Evolutionary conservation across 2,888 invertebrate genomes (phyloP).

Genomic region (Pteria penguin): DNA sequence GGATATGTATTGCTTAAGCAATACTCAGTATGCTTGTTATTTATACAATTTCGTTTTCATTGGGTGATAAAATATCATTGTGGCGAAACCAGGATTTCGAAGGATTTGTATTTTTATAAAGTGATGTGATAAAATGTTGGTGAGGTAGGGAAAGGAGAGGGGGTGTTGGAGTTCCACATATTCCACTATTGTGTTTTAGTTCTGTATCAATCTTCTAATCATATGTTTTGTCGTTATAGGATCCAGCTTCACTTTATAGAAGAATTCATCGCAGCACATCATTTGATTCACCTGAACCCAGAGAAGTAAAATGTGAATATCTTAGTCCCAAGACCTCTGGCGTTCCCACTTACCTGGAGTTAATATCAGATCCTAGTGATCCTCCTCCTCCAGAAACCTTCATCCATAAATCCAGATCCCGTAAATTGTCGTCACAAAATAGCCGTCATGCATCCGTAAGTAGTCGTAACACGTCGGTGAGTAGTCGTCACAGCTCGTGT

Average conservation of each 20-base stretch:
- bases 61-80: too few species aligned
- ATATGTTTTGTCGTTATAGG: slow-evolving; percentile 18
- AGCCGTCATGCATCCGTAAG: slow-evolving; percentile 37
- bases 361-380: slow-evolving; percentile 55
- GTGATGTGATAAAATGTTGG: too few species aligned
- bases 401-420: slow-evolving; percentile 6
- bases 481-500: slow-evolving; percentile 35
- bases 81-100: too few species aligned
- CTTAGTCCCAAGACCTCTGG: slow-evolving; percentile 52
- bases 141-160: too few species aligned
- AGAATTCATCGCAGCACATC: slow-evolving; percentile 59
- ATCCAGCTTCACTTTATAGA: slow-evolving; percentile 41
- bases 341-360: slow-evolving; percentile 56
- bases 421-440: slow-evolving; percentile 14
- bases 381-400: background rate
- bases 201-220: too few species aligned
- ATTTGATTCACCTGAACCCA: slow-evolving; percentile 62
- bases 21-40: too few species aligned
- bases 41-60: too few species aligned
- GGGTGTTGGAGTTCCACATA: too few species aligned
- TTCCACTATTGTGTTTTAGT: too few species aligned
- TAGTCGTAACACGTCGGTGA: slow-evolving; percentile 21
- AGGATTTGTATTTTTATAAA: too few species aligned
- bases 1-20: too few species aligned
- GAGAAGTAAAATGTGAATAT: slow-evolving; percentile 49